Evolutionary conservation across 1,140 invertebrate genomes (phyloP), one percentile per base, ranked within the genome.

Genomic region (Drosophila lacertosa): DNA sequence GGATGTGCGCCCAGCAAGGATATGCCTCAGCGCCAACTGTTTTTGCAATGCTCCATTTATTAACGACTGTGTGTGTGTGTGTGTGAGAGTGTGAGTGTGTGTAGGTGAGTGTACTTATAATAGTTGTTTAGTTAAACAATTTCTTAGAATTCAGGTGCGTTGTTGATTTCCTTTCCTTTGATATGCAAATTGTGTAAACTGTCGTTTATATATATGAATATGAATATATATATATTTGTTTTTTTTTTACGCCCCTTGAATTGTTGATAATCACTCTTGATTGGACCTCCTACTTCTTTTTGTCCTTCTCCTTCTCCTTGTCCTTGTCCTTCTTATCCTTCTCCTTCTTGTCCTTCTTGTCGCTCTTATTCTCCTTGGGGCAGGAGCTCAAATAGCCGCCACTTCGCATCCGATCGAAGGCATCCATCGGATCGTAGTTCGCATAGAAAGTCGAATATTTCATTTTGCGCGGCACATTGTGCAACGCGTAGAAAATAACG

Each of bases 331-430:
- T 63, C 9, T 68, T n/a, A n/a, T n/a, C n/a, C n/a, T n/a, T n/a
- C n/a, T n/a, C n/a, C n/a, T n/a, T n/a, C n/a, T n/a, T n/a, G n/a
- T n/a, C 59, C 2, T 71, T 59, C 2, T 77, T 58, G 1, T 72
- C 55, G 5, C 76, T 37, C 1, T 74, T 22, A 2, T 63, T 15
- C 18, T 47, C 45, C n/a, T 72, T 63, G 0, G 80, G 76, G 15
- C 68, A 84, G 0, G 81, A 84, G 9, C 5, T 6, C 0, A 84
- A 20, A 3, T 81, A 84, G 7, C 81, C 80, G 0, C 59, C 81
- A 5, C 32, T 63, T 47, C 70, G 59, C 80, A 84, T 84, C n/a
- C 81, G 72, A 20, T 84, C 68, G 24, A 84, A 80, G 2, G 77
- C 39, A 22, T 69, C 73, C 3, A 77, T 15, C 0, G 80, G 68